Base-by-base conservation (phyloP, 2,797 vertebrate species). In the Dallia pectoralis region DNA sequence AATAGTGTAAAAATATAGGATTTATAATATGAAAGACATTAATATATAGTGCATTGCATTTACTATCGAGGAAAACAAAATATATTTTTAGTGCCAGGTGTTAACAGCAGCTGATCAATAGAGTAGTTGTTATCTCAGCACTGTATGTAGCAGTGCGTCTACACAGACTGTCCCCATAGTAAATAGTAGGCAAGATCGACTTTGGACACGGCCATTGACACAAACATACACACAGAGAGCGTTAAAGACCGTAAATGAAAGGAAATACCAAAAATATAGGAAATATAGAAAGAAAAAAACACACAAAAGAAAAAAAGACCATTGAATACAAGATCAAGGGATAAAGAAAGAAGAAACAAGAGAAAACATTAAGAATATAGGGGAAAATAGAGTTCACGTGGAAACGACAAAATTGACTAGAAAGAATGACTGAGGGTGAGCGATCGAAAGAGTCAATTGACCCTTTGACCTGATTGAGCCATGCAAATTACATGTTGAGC, bases 391-490 rank as follows among this genome's bases (percentile, higher is more conserved):
- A 44, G 40, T 44, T 4, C n/a, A 11, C 7, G 7, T 11, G 7
- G 7, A 44, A 44, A 44, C n/a, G 51, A 53, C 51, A 53, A 19
- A 19, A 53, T n/a, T 53, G 7, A n/a, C n/a, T n/a, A 53, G 51
- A 19, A 9, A 19, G 9, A 81, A 77, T 79, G 81, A 84, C 53
- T 82, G 70, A 75, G 44, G 87, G 67, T 70, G 61, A 77, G 30
- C 79, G 84, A 82, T 86, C 83, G 82, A 44, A 75, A 86, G 75
- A 40, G 70, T 33, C 72, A 78, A 83, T 82, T 87, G 84, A 87
- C 82, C 78, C 59, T 82, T 86, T 82, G 82, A 89, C 86, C 86
- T 87, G 77, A 71, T 67, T 74, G 76, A 89, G 81, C 82, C 88
- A 88, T 89, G 87, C 88, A 85, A 80, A 78, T 78, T 76, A 79